Evolutionary conservation across 2,888 invertebrate species (phyloP).

Genomic region (Melieria picta): DNA sequence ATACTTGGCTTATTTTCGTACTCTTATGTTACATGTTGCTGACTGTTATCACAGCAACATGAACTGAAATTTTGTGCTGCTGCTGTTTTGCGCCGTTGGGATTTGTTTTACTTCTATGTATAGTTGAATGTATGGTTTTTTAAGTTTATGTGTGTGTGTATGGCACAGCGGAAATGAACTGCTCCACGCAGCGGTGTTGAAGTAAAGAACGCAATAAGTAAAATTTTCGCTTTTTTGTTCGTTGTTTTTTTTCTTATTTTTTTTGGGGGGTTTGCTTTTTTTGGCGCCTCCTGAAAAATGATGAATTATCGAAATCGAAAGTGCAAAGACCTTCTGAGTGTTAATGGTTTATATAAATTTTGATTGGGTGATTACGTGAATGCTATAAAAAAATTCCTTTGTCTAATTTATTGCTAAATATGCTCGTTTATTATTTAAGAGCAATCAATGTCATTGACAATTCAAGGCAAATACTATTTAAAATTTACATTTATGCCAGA

Average conservation of each 20-base stretch:
- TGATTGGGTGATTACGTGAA: too few relatives aligned
- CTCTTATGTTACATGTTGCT: too few relatives aligned
- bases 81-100: too few relatives aligned
- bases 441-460: too few relatives aligned
- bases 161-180: neutral
- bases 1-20: too few relatives aligned
- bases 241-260: neutral
- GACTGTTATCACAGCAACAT: too few relatives aligned
- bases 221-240: neutral
- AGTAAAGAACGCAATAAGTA: neutral
- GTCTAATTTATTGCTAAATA: too few relatives aligned
- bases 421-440: too few relatives aligned
- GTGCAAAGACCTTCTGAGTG: conserved; percentile 12
- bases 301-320: conserved; percentile 8
- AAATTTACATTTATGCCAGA: too few relatives aligned
- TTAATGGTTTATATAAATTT: neutral
- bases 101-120: neutral
- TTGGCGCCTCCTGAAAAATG: neutral
- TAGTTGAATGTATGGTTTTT: neutral
- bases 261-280: neutral
- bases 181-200: neutral
- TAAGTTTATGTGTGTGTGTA: neutral
- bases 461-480: too few relatives aligned
- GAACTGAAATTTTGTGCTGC: too few relatives aligned
- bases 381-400: too few relatives aligned